Conservation (phyloP, 2,797 vertebrate species). For the Onychomys arenicola region DNA sequence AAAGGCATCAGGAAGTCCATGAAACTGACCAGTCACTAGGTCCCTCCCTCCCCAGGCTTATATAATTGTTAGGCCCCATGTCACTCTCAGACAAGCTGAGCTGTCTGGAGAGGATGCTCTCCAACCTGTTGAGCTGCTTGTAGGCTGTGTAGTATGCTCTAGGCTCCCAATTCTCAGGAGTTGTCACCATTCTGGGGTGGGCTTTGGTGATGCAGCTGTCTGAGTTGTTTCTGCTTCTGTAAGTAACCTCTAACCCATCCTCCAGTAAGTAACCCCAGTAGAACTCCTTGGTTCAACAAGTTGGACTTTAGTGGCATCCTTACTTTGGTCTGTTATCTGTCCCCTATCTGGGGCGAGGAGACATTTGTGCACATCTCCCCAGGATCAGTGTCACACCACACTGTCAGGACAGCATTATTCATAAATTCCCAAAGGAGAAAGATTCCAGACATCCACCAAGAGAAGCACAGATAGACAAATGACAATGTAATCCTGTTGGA, state of each 20-base stretch:
- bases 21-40: background rate
- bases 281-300: too few relatives aligned
- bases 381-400: background rate
- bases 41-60: background rate
- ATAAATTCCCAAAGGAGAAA: background rate
- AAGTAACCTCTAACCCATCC: too few relatives aligned
- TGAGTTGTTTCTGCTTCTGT: too few relatives aligned
- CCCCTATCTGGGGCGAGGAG: background rate
- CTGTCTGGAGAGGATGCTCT: background rate
- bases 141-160: background rate
- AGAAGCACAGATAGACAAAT: background rate
- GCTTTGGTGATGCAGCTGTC: too few relatives aligned
- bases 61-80: background rate
- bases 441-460: background rate
- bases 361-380: background rate
- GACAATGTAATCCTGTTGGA: background rate
- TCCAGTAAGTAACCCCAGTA: too few relatives aligned
- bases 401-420: background rate
- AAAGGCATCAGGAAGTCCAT: too few relatives aligned
- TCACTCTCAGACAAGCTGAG: background rate
- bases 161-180: background rate
- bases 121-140: background rate
- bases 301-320: too few relatives aligned
- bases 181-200: too few relatives aligned
- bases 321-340: background rate